Conservation (phyloP, 2,113 vertebrate species). For the Lampris incognitus region DNA sequence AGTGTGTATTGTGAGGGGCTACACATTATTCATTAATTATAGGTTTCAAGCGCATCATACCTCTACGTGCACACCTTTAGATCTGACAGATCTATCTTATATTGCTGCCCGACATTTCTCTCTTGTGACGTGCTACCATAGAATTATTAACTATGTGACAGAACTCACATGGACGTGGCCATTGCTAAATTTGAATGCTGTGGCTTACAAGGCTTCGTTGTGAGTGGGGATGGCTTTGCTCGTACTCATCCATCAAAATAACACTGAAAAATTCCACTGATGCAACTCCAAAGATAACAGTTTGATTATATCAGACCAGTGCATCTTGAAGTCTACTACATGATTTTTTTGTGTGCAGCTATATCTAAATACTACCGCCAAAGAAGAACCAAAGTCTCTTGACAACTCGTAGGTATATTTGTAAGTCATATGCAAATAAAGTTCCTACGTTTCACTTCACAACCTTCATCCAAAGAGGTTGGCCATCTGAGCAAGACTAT, state of each 20-base stretch:
- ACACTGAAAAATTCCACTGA: slow-evolving; percentile 11
- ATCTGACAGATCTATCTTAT: slow-evolving; percentile 43
- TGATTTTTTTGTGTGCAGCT: not conserved
- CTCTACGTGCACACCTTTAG: not conserved
- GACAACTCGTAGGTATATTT: not conserved
- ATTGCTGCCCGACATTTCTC: slow-evolving; percentile 50
- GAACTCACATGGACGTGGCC: slow-evolving; percentile 65
- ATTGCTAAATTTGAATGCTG: slow-evolving; percentile 60
- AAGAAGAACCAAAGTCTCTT: not conserved
- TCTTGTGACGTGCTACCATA: slow-evolving; percentile 61
- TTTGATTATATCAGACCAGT: slow-evolving; percentile 12
- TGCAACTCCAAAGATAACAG: slow-evolving; percentile 9
- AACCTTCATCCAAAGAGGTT: not conserved
- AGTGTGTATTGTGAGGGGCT: not conserved
- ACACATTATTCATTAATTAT: not conserved
- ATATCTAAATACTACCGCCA: not conserved
- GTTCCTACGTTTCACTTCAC: slow-evolving; percentile 2
- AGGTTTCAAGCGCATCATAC: not conserved
- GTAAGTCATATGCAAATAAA: not conserved
- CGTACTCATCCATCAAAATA: slow-evolving; percentile 10
- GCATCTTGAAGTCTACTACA: not conserved
- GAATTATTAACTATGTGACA: slow-evolving; percentile 73
- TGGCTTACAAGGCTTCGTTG: slow-evolving; percentile 45
- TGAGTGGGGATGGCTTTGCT: not conserved
- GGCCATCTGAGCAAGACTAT: not conserved